Conservation (phyloP, 2,113 vertebrate genomes). For the Clinocottus analis region DNA sequence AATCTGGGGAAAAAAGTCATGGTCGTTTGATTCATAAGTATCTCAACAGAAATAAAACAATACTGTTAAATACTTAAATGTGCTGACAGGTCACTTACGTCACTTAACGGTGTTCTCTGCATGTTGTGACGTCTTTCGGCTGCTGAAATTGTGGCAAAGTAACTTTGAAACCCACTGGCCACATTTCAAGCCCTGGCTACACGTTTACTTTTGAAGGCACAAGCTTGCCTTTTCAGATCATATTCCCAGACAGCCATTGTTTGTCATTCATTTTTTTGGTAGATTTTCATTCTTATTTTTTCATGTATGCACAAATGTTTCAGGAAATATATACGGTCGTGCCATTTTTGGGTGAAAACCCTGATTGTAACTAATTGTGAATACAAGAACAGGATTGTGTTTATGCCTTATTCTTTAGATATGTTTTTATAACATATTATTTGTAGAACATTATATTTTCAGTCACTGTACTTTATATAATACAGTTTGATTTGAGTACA, state of each 20-base stretch:
- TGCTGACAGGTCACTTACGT: background rate
- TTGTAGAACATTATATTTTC: background rate
- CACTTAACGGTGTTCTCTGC: background rate
- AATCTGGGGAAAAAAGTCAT: too few species aligned
- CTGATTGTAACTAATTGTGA: background rate
- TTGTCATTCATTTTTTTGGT: background rate
- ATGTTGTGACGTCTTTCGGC: too few species aligned
- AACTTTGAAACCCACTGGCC: too few species aligned
- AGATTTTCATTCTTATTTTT: background rate
- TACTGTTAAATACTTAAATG: background rate
- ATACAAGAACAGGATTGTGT: background rate
- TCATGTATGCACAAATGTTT: background rate
- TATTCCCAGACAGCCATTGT: background rate
- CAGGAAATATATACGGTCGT: too few species aligned
- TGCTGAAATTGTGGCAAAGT: too few species aligned
- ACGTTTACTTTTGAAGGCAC: background rate
- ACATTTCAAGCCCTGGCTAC: background rate
- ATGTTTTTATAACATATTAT: background rate
- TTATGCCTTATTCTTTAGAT: slow-evolving; percentile 1
- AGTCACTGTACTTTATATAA: background rate
- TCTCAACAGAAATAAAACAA: background rate
- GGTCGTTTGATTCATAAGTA: background rate
- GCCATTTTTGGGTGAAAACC: background rate
- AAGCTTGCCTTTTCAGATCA: background rate
- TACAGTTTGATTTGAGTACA: background rate